phyloP scores from a whole-genome alignment of 2,888 invertebrate species.

The Chrysina gloriosa region DNA sequence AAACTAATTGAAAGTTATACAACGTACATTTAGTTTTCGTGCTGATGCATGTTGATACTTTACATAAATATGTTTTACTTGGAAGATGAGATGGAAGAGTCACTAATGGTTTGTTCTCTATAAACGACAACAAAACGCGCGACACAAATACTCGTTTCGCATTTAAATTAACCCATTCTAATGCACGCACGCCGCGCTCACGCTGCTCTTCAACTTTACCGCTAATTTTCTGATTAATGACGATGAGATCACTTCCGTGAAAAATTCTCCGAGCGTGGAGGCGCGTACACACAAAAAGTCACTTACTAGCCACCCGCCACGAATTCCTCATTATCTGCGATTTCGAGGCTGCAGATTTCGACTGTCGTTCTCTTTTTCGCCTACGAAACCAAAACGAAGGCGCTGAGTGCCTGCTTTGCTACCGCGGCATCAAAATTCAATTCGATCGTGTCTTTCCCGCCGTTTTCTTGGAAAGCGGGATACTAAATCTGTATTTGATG shows the following conservation, averaged over 20 bases:
- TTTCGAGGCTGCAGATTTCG: slow-evolving; percentile 24
- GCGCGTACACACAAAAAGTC: slow-evolving; percentile 27
- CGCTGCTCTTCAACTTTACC: slow-evolving; percentile 11
- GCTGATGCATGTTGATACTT: neutral
- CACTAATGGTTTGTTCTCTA: slow-evolving; percentile 12
- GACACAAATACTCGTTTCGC: slow-evolving; percentile 18
- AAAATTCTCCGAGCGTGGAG: slow-evolving; percentile 15
- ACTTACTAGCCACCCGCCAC: slow-evolving; percentile 33
- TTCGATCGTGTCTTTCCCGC: slow-evolving; percentile 28
- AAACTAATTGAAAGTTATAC: neutral
- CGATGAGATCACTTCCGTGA: slow-evolving; percentile 18
- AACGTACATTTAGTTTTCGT: neutral
- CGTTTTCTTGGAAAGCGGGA: slow-evolving; percentile 20
- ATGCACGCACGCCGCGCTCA: slow-evolving; percentile 3
- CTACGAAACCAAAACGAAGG: slow-evolving; percentile 10
- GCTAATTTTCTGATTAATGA: slow-evolving; percentile 34
- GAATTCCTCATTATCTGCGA: slow-evolving; percentile 31
- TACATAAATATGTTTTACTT: slow-evolving; percentile 2
- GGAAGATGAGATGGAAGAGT: slow-evolving; percentile 28
- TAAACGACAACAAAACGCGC: slow-evolving; percentile 16
- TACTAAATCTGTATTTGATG: slow-evolving; percentile 19
- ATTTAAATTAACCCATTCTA: slow-evolving; percentile 35
- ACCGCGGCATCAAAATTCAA: slow-evolving; percentile 21
- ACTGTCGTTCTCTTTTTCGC: slow-evolving; percentile 13
- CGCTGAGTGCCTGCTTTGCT: neutral